Base-by-base conservation (phyloP, 64 coral and sea anemone genomes). In the Montipora foliosa region DNA sequence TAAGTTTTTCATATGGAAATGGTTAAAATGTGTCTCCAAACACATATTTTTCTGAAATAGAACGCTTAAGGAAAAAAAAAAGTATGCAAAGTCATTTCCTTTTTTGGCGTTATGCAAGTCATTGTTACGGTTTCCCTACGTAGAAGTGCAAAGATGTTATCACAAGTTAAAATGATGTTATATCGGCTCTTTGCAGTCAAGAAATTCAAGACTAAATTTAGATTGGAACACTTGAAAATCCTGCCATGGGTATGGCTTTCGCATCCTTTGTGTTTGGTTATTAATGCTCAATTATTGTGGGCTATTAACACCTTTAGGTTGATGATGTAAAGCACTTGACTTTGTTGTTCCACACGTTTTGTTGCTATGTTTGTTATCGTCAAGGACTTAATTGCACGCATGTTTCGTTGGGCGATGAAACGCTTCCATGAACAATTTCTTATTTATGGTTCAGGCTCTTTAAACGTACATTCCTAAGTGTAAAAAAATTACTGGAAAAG, bases 351-450 rank as follows among this genome's bases (percentile, higher is more conserved):
- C 48, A 51, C 67, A 8, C 6, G 11, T 8, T 8, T 22, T 86
- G 82, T 86, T 86, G 82, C 82, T 86, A 86, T 86, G 82, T 86
- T 86, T 72, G 15, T 86, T 49, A 50, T 86, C 82, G 82, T 72
- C 20, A 86, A 86, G 82, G 58, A 82, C 82, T 7, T 72, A 71
- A 86, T 86, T 16, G 5, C 82, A 24, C 16, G 44, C 82, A 70
- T 84, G 37, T 49, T 24, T 3, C 1, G 59, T 22, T 17, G 45
- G 20, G 80, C 21, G 53, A 72, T 45, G 37, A 47, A 71, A 8
- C 46, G 82, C 0, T 78, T 78, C 47, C 45, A 16, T 49, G 6
- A 49, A 50, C 45, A 49, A 71, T 86, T 51, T 15, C 47, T 4
- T 22, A 17, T 49, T 22, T 47, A 70, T 71, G 17, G 46, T 13